Conservation (phyloP, 1,140 invertebrate species). For the Diorhabda carinulata region DNA sequence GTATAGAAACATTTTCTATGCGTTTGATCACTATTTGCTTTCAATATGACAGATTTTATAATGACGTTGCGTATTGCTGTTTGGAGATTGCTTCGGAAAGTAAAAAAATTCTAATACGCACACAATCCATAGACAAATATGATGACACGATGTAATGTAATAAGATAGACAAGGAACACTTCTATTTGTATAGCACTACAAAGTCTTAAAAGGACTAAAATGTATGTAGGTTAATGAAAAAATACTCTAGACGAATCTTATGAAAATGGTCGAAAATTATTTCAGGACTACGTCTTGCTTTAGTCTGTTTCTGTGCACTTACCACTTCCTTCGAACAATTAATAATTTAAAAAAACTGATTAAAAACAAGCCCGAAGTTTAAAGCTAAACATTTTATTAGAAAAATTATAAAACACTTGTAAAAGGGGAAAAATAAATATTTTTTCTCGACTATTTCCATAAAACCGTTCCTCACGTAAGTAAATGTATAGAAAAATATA, state of each 20-base stretch:
- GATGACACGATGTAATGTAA: constrained; percentile 28
- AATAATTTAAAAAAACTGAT: too few species aligned
- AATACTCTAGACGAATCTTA: not conserved
- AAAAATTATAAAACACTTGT: too few species aligned
- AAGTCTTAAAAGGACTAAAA: constrained; percentile 1
- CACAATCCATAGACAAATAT: constrained; percentile 42
- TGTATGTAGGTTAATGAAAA: not conserved
- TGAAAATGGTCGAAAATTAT: too few species aligned
- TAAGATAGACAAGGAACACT: constrained; percentile 22
- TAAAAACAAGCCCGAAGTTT: too few species aligned
- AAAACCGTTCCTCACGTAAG: not conserved
- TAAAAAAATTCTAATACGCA: constrained; percentile 29
- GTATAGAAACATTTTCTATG: not conserved
- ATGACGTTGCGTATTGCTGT: not conserved
- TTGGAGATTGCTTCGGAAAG: constrained; percentile 25
- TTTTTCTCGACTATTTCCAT: not conserved
- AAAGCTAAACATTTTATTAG: too few species aligned
- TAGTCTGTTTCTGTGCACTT: too few species aligned
- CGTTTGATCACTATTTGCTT: not conserved
- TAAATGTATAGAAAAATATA: constrained; percentile 3
- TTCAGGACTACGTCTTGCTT: too few species aligned
- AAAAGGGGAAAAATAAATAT: too few species aligned
- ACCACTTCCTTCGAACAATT: too few species aligned
- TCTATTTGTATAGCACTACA: constrained; percentile 27
- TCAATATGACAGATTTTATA: not conserved